A percentile compares a stretch with the other conserved stretches of the same genome.
Evolutionary conservation across 1,140 invertebrate species (phyloP).

Genomic region (Hylyphantes graminicola): DNA sequence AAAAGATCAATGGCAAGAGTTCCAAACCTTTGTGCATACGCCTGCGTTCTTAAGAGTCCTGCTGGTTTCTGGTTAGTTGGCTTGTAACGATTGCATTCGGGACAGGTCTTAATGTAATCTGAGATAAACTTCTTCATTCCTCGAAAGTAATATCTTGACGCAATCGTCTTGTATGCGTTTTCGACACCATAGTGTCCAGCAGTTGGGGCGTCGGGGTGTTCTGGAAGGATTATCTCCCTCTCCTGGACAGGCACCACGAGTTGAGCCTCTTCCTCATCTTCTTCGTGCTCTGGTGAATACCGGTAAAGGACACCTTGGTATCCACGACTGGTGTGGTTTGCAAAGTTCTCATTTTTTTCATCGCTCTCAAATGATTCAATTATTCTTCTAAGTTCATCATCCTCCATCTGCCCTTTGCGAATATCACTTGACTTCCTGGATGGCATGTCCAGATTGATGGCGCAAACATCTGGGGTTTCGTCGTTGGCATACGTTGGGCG

Average conservation of each 20-base stretch:
- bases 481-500: not conserved
- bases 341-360: not conserved
- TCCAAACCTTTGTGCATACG: not conserved
- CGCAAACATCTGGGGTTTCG: not conserved
- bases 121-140: constrained; percentile 16
- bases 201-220: constrained; percentile 23
- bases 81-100: not conserved
- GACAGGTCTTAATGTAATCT: not conserved
- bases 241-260: not conserved
- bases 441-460: not conserved
- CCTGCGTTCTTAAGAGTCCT: not conserved
- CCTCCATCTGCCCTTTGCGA: constrained; percentile 10
- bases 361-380: constrained; percentile 10
- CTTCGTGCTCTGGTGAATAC: constrained; percentile 2
- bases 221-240: constrained; percentile 11
- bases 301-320: not conserved
- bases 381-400: constrained; percentile 15
- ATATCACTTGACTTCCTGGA: not conserved
- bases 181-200: constrained; percentile 27
- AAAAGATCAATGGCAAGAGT: constrained; percentile 8
- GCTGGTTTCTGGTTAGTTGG: not conserved
- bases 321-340: not conserved
- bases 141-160: not conserved
- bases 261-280: constrained; percentile 4
- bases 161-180: constrained; percentile 2